Evolutionary conservation across 23 tunicate genomes (phyloP).

Genomic region (Clavelina lepadiformis): DNA sequence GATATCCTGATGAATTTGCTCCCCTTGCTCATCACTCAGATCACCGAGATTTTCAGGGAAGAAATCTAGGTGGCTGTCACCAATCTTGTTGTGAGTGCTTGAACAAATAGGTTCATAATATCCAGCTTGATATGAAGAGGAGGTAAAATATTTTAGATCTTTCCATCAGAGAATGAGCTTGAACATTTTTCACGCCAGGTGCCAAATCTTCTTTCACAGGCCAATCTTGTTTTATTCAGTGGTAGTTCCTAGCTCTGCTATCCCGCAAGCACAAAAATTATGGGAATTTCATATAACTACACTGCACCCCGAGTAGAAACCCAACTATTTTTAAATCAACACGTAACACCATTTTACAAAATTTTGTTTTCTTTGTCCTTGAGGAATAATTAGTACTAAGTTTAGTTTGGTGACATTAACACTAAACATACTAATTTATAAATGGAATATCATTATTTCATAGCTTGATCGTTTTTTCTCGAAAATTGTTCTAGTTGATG

Average conservation of each 20-base stretch:
- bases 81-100: constrained; percentile 10
- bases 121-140: constrained; percentile 28
- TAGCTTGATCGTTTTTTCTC: too few relatives aligned
- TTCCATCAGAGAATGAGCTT: constrained; percentile 11
- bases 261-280: constrained; percentile 18
- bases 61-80: constrained; percentile 5
- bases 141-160: constrained; percentile 16
- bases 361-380: too few relatives aligned
- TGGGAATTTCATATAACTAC: constrained; percentile 16
- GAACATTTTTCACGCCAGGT: constrained; percentile 11
- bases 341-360: too few relatives aligned
- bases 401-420: too few relatives aligned
- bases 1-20: neutral
- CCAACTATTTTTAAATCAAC: constrained; percentile 23
- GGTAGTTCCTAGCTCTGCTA: constrained; percentile 17
- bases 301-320: too few relatives aligned
- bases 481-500: too few relatives aligned
- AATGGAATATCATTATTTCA: too few relatives aligned
- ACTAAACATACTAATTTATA: too few relatives aligned
- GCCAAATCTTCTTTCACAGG: constrained; percentile 8
- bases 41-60: constrained; percentile 10
- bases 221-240: constrained; percentile 19
- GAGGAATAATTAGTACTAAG: too few relatives aligned
- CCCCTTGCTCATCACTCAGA: constrained; percentile 27
- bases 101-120: neutral